Percentiles rank a stretch among this genome's conserved stretches.
Conservation (phyloP, 92 coral and sea anemone species). For the Phymanthus crucifer region DNA sequence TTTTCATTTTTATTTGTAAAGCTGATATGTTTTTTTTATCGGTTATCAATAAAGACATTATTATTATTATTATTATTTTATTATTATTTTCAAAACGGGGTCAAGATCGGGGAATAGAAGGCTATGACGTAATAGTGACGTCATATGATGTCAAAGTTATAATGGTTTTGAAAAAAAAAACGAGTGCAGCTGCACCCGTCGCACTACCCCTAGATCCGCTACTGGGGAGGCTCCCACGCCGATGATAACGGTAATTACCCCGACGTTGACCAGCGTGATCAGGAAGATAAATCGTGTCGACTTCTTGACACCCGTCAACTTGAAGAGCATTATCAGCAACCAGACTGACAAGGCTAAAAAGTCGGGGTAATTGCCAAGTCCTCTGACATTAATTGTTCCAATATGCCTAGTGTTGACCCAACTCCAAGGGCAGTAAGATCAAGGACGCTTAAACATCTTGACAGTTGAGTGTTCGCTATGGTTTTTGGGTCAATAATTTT, state of each 20-base stretch:
- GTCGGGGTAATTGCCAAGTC: slow-evolving; percentile 91
- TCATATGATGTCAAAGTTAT: too few relatives aligned
- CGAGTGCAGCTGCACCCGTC: too few relatives aligned
- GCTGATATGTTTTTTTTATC: too few relatives aligned
- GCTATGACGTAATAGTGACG: too few relatives aligned
- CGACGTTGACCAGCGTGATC: slow-evolving; percentile 83
- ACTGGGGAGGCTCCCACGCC: slow-evolving; percentile 78
- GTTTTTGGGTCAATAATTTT: slow-evolving; percentile 68
- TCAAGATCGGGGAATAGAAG: too few relatives aligned
- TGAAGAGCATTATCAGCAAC: slow-evolving; percentile 56
- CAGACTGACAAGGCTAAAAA: slow-evolving; percentile 75
- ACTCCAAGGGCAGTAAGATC: slow-evolving; percentile 90
- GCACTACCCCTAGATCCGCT: too few relatives aligned
- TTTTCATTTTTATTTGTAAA: too few relatives aligned
- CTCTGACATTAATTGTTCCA: slow-evolving; percentile 74
- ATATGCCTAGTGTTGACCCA: slow-evolving; percentile 80
- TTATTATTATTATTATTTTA: too few relatives aligned
- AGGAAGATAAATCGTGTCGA: slow-evolving; percentile 82
- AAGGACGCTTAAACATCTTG: slow-evolving; percentile 76
- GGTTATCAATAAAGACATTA: too few relatives aligned
- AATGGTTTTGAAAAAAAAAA: too few relatives aligned
- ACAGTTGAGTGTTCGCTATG: slow-evolving; percentile 59
- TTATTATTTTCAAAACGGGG: too few relatives aligned
- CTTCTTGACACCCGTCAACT: slow-evolving; percentile 87
- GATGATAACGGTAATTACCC: slow-evolving; percentile 78